These are phyloP conservation scores for Conops quadrifasciatus DNA, from an alignment of 2,888 invertebrate species.

Conservation along the genomic window DNA sequence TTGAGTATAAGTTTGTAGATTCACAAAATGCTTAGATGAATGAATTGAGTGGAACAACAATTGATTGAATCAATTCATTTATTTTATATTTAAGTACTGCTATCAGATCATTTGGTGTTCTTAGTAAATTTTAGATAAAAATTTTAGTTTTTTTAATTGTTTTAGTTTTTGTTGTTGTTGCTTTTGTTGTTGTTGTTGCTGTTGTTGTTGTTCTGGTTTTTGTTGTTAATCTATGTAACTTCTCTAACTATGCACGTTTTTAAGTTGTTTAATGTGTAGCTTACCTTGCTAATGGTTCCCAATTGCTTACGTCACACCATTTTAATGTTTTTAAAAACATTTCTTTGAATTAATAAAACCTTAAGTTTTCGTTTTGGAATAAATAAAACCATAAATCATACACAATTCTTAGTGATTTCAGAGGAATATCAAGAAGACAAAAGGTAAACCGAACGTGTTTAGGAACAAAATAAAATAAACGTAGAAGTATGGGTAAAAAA, in stretches of 20 bases:
- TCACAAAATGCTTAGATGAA: too few species aligned
- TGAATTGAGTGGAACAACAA: too few species aligned
- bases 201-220: constrained; percentile 34
- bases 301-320: constrained; percentile 66
- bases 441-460: not conserved
- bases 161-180: constrained; percentile 22
- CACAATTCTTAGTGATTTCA: too few species aligned
- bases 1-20: too few species aligned
- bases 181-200: constrained; percentile 38
- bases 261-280: constrained; percentile 65
- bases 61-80: too few species aligned
- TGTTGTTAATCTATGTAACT: constrained; percentile 1
- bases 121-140: too few species aligned
- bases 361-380: constrained; percentile 11
- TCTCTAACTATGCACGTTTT: constrained; percentile 36
- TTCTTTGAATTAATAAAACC: constrained; percentile 5
- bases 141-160: constrained; percentile 10
- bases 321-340: constrained; percentile 53
- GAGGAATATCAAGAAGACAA: too few species aligned
- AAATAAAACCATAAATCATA: too few species aligned
- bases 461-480: not conserved
- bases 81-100: too few species aligned
- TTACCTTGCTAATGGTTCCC: constrained; percentile 67
- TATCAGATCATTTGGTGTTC: too few species aligned
- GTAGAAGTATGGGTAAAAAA: not conserved